Evolutionary conservation across 2,113 vertebrate species (phyloP).

Genomic region (Orthonyx spaldingii): DNA sequence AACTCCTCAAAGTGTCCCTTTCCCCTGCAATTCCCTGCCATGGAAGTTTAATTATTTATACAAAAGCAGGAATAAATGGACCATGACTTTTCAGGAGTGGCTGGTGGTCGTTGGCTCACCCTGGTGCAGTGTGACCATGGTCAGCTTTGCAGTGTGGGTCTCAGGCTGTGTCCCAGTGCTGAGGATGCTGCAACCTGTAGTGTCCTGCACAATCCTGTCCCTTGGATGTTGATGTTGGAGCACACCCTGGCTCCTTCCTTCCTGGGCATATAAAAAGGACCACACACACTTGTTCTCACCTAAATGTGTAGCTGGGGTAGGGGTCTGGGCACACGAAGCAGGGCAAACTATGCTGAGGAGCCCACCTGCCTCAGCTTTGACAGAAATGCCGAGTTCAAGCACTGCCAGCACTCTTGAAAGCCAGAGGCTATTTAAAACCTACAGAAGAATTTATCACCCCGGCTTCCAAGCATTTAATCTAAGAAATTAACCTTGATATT

Average conservation of each 20-base stretch:
- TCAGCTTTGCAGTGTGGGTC: not conserved
- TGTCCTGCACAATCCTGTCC: not conserved
- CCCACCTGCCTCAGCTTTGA: not conserved
- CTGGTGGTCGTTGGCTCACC: not conserved
- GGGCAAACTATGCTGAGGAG: not conserved
- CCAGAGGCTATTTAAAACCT: not conserved
- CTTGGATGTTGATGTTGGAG: rapidly evolving
- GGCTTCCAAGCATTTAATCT: not conserved
- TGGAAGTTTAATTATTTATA: not conserved
- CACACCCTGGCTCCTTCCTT: not conserved
- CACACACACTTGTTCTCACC: rapidly evolving
- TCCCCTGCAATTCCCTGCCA: not conserved
- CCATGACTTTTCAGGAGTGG: rapidly evolving
- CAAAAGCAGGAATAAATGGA: not conserved
- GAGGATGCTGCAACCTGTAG: not conserved
- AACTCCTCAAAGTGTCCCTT: not conserved
- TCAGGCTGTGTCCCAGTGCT: rapidly evolving
- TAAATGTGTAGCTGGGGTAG: not conserved
- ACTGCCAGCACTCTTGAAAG: not conserved
- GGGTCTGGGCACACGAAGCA: not conserved
- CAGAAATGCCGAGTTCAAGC: not conserved
- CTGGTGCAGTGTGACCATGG: rapidly evolving
- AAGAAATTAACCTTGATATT: not conserved
- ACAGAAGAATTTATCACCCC: not conserved
- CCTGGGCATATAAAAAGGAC: not conserved